Conservation (phyloP, 2,888 invertebrate species). For the Ceraclea dissimilis region DNA sequence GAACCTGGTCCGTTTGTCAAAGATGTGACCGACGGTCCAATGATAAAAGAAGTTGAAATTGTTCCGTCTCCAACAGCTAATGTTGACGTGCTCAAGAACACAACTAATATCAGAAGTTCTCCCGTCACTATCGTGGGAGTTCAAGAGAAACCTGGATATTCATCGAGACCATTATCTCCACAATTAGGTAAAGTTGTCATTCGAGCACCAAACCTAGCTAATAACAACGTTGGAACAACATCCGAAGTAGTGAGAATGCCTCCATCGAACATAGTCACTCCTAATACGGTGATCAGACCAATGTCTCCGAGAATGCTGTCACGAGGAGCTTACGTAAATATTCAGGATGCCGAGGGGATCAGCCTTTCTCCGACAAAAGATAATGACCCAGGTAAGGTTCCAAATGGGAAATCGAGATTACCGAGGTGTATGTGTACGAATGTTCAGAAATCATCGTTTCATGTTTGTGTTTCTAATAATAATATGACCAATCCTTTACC, state of each 20-base stretch:
- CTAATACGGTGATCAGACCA: constrained; percentile 34
- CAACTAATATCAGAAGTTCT: constrained; percentile 31
- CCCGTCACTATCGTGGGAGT: constrained; percentile 37
- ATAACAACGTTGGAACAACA: constrained; percentile 31
- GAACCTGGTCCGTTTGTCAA: constrained; percentile 83
- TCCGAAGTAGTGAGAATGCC: constrained; percentile 54
- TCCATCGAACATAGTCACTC: constrained; percentile 57
- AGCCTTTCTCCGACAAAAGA: constrained; percentile 54
- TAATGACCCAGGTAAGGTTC: constrained; percentile 62
- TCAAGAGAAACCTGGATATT: constrained; percentile 33
- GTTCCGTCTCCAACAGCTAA: constrained; percentile 6
- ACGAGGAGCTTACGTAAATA: constrained; percentile 63
- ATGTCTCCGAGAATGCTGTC: constrained; percentile 37
- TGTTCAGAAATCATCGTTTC: constrained; percentile 16
- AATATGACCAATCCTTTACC: constrained; percentile 21
- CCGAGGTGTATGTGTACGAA: constrained; percentile 23
- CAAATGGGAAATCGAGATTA: constrained; percentile 28
- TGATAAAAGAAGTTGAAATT: constrained; percentile 26
- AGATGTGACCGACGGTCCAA: constrained; percentile 40
- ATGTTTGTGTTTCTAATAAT: constrained; percentile 26
- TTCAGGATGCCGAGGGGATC: constrained; percentile 57
- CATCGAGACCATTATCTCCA: constrained; percentile 49
- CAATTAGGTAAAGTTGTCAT: constrained; percentile 59
- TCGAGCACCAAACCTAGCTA: constrained; percentile 44
- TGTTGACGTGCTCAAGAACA: constrained; percentile 12